Conservation (phyloP, 2,113 vertebrate genomes). For the Platysternon megacephalum region DNA sequence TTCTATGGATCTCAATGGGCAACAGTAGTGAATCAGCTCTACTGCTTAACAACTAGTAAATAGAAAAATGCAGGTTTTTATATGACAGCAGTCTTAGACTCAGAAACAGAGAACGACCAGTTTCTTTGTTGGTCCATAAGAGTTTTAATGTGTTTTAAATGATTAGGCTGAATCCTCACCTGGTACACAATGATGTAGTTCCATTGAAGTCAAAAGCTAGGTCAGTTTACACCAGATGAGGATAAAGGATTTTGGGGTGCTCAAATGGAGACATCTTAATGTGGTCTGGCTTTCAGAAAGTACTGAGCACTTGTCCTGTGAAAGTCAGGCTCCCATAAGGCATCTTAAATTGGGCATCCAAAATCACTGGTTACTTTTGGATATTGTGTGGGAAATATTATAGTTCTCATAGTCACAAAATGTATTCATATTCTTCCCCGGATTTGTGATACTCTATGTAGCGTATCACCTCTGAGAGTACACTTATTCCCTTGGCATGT, state of each 20-base stretch:
- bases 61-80: not conserved
- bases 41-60: not conserved
- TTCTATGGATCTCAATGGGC: not conserved
- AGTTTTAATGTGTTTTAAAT: not conserved
- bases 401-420: not conserved
- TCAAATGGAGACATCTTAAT: not conserved
- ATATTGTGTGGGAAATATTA: not conserved
- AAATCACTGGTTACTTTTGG: not conserved
- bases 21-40: not conserved
- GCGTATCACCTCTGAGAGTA: not conserved
- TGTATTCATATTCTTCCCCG: not conserved
- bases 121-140: not conserved
- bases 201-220: not conserved
- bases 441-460: not conserved
- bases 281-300: not conserved
- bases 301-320: not conserved
- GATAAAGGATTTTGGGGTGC: not conserved
- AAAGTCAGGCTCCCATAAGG: not conserved
- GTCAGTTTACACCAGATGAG: not conserved
- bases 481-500: not conserved
- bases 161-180: not conserved
- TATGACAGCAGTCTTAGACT: not conserved
- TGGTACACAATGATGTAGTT: not conserved
- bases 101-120: not conserved
- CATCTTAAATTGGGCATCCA: not conserved